Evolutionary conservation across 2,888 invertebrate species (phyloP).

Genomic region (Tetropium fuscum): DNA sequence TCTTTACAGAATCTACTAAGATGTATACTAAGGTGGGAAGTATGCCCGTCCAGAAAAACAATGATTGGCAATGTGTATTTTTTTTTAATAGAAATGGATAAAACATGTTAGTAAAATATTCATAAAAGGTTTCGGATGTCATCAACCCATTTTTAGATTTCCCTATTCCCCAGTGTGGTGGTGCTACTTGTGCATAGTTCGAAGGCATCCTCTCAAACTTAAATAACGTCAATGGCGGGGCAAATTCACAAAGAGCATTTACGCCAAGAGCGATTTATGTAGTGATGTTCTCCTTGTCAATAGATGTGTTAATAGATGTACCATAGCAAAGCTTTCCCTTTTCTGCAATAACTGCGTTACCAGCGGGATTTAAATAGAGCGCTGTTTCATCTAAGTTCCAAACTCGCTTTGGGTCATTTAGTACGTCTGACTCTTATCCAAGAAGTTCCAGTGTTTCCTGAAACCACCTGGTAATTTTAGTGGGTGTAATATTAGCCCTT

Average conservation of each 20-base stretch:
- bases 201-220: background rate
- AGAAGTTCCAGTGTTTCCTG: background rate
- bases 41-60: background rate
- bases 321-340: background rate
- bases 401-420: no score
- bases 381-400: no score
- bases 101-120: conserved; percentile 24
- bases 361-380: conserved; percentile 6
- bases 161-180: conserved; percentile 5
- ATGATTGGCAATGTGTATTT: background rate
- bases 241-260: background rate
- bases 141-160: background rate
- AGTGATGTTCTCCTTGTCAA: background rate
- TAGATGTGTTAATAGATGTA: background rate
- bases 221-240: background rate
- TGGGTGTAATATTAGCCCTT: no score
- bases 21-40: background rate
- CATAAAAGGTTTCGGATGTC: conserved; percentile 16
- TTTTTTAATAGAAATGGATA: conserved; percentile 11
- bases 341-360: conserved; percentile 4
- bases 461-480: no score
- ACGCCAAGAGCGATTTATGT: background rate
- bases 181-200: background rate
- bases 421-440: no score
- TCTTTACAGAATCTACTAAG: background rate